Percentiles rank a stretch among this genome's conserved stretches.
Conservation (phyloP, 2,888 invertebrate genomes). For the Augochlorella aurata region DNA sequence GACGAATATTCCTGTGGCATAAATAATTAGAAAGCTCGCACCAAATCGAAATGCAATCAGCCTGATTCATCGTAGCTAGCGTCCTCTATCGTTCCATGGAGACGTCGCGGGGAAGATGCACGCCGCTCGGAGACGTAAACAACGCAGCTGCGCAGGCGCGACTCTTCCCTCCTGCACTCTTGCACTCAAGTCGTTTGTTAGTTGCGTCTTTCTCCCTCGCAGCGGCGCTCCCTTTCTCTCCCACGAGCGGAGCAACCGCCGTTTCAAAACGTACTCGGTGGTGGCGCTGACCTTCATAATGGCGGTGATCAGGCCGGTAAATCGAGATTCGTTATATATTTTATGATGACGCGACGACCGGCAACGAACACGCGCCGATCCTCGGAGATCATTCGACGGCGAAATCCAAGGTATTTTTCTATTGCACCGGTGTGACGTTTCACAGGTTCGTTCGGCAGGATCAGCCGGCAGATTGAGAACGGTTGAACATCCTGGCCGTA, state of each 20-base stretch:
- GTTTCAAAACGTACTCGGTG: constrained; percentile 55
- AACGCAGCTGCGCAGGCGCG: constrained; percentile 76
- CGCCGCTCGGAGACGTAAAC: constrained; percentile 77
- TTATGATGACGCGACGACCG: neutral
- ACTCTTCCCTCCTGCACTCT: constrained; percentile 40
- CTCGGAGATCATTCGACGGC: too few relatives aligned
- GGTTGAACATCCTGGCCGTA: constrained; percentile 62
- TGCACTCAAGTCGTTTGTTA: constrained; percentile 45
- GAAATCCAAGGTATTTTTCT: neutral
- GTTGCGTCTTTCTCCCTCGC: neutral
- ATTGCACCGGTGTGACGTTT: too few relatives aligned
- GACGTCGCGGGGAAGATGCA: constrained; percentile 59
- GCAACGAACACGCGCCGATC: neutral
- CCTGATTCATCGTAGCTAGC: constrained; percentile 46
- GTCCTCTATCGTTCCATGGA: constrained; percentile 59
- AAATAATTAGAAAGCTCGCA: neutral
- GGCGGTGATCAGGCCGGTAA: constrained; percentile 50
- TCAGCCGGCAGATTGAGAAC: constrained; percentile 25
- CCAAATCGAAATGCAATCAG: constrained; percentile 5
- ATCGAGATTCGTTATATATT: constrained; percentile 42
- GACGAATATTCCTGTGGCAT: neutral
- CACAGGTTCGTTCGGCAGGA: neutral
- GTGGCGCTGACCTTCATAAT: constrained; percentile 65
- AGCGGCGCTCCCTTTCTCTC: constrained; percentile 51
- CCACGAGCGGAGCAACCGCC: constrained; percentile 62